Percentiles rank a stretch among this genome's conserved stretches.
phyloP scores from a whole-genome alignment of 2,797 vertebrate species.

The Odontamblyopus rebecca region DNA sequence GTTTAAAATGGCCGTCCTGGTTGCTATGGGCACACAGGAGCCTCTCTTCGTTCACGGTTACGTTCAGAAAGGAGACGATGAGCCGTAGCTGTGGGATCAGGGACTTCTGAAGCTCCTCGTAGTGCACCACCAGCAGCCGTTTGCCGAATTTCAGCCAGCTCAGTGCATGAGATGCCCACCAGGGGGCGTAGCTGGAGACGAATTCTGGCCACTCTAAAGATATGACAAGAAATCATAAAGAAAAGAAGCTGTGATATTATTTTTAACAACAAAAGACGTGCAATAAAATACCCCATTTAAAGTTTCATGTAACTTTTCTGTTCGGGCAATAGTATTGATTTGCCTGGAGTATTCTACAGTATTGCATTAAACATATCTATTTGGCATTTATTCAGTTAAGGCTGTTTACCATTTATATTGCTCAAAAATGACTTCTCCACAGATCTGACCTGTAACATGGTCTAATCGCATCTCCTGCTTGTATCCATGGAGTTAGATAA shows the following conservation, averaged over 20 bases:
- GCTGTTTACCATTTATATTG: too few relatives aligned
- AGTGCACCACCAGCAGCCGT: constrained; percentile 88
- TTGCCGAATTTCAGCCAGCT: constrained; percentile 91
- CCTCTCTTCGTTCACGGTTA: constrained; percentile 84
- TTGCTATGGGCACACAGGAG: constrained; percentile 92
- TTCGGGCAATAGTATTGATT: too few relatives aligned
- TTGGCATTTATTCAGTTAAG: too few relatives aligned
- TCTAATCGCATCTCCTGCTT: too few relatives aligned
- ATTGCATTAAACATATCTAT: too few relatives aligned
- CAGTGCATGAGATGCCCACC: constrained; percentile 93
- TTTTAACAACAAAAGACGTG: too few relatives aligned
- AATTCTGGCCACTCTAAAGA: constrained; percentile 92
- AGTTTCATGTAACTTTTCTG: too few relatives aligned
- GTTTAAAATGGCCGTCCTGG: constrained; percentile 92
- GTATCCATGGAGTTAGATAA: too few relatives aligned
- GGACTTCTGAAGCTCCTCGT: constrained; percentile 87
- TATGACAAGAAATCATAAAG: not conserved
- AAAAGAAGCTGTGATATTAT: not conserved
- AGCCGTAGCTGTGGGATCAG: constrained; percentile 84
- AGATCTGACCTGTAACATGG: too few relatives aligned
- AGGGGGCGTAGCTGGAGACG: constrained; percentile 92
- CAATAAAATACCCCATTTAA: too few relatives aligned
- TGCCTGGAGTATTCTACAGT: too few relatives aligned
- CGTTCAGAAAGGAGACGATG: constrained; percentile 87
- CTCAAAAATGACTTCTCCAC: too few relatives aligned